These are phyloP conservation scores for Squalus acanthias DNA, from an alignment of 2,797 vertebrate genomes.

Conservation along the genomic window DNA sequence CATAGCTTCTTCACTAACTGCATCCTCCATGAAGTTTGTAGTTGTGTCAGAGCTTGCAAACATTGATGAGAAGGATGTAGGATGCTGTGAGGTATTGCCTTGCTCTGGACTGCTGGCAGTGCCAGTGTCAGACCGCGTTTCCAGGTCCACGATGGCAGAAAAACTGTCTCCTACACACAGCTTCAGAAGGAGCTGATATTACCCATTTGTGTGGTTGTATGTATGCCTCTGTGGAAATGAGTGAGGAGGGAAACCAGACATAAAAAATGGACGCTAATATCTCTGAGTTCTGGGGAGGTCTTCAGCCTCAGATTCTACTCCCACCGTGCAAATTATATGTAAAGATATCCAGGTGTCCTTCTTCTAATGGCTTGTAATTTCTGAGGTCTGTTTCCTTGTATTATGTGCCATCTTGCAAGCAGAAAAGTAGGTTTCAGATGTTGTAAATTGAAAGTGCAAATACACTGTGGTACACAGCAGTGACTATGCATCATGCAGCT, in stretches of 20 bases:
- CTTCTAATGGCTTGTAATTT: not conserved
- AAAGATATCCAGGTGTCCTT: not conserved
- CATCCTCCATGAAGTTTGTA: no score
- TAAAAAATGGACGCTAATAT: not conserved
- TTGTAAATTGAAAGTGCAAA: not conserved
- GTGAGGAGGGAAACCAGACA: not conserved
- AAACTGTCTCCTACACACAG: no score
- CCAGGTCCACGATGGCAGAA: no score
- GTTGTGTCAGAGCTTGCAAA: no score
- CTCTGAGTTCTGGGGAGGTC: not conserved
- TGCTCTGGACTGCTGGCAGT: no score
- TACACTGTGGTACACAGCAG: not conserved
- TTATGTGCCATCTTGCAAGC: not conserved
- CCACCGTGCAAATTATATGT: not conserved
- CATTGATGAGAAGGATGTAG: no score
- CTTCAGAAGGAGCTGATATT: no score
- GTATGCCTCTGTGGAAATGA: not conserved
- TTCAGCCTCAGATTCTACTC: not conserved
- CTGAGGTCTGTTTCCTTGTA: not conserved
- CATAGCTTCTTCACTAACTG: no score
- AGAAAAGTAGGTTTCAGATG: not conserved
- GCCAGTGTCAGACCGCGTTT: no score
- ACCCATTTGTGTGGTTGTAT: not conserved
- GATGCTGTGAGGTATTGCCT: no score
- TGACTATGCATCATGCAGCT: not conserved